A percentile compares a stretch with the other conserved stretches of the same genome.
These are phyloP conservation scores for Venustoraphidia nigricollis DNA, from an alignment of 2,888 invertebrate genomes.

Conservation along the genomic window DNA sequence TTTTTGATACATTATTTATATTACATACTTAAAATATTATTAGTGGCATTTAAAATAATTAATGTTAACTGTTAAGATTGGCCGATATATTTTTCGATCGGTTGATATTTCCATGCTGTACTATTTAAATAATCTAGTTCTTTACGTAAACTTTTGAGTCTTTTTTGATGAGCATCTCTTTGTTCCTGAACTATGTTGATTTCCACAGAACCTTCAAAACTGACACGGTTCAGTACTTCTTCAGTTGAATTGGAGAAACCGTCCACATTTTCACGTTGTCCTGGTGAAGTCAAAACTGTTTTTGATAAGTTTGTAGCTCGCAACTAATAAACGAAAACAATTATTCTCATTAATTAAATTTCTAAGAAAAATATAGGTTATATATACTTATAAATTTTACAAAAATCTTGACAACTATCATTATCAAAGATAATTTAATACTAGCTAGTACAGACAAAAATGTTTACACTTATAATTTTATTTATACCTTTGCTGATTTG, in stretches of 20 bases:
- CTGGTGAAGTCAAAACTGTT: background rate
- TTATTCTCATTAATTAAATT: too few species aligned
- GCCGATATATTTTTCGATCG: slow-evolving; percentile 19
- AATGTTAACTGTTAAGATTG: slow-evolving; percentile 9
- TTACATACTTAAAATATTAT: too few species aligned
- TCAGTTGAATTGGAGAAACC: background rate
- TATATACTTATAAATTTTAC: too few species aligned
- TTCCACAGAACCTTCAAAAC: slow-evolving; percentile 1
- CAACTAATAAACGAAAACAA: background rate
- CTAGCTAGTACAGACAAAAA: too few species aligned
- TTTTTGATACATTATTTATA: too few species aligned
- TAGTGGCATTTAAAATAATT: too few species aligned
- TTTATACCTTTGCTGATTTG: too few species aligned
- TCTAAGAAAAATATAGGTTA: too few species aligned
- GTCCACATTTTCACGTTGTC: slow-evolving; percentile 2
- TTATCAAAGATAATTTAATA: too few species aligned
- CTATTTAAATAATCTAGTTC: slow-evolving; percentile 19
- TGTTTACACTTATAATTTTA: too few species aligned
- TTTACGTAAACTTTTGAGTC: slow-evolving; percentile 18
- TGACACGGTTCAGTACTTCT: background rate
- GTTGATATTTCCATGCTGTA: slow-evolving; percentile 20
- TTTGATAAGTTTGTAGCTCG: slow-evolving; percentile 1
- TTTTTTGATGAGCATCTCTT: slow-evolving; percentile 18
- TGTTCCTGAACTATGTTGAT: slow-evolving; percentile 4
- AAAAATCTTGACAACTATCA: too few species aligned